Percentiles rank a stretch among this genome's conserved stretches.
These are phyloP conservation scores for Yponomeuta sedellus DNA, from an alignment of 2,888 invertebrate species.

Conservation along the genomic window DNA sequence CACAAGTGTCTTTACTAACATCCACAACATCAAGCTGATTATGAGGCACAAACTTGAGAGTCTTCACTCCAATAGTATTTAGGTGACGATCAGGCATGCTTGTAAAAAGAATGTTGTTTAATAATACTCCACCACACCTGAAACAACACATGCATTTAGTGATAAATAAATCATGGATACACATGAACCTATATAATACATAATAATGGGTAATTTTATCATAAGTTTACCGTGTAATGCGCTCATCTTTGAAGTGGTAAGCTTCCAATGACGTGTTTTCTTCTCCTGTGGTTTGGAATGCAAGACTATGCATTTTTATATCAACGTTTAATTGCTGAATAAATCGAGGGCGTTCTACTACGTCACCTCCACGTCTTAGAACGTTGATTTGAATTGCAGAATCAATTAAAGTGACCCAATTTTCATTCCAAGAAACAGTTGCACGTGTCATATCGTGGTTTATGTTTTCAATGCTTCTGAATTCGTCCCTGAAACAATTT, in stretches of 20 bases:
- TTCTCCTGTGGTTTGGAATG: not conserved
- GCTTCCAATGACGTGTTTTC: not conserved
- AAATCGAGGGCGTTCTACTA: constrained; percentile 75
- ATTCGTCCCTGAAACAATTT: constrained; percentile 8
- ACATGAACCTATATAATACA: too few relatives aligned
- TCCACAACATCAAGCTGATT: not conserved
- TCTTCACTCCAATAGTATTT: constrained; percentile 20
- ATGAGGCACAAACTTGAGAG: constrained; percentile 25
- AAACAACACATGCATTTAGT: constrained; percentile 11
- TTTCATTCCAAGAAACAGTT: constrained; percentile 74
- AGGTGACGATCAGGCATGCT: constrained; percentile 16
- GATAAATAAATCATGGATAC: not conserved
- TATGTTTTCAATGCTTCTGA: constrained; percentile 1
- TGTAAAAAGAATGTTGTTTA: constrained; percentile 24
- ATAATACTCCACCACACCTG: constrained; percentile 28
- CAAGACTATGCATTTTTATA: not conserved
- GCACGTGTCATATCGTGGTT: constrained; percentile 25
- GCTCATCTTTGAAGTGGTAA: not conserved
- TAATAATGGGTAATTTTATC: too few relatives aligned
- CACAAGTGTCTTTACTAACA: not conserved
- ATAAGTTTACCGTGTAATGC: not conserved
- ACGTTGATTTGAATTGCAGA: constrained; percentile 84
- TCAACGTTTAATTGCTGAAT: constrained; percentile 7
- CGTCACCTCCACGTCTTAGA: constrained; percentile 32
- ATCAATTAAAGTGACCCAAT: constrained; percentile 86